Evolutionary conservation across 2,888 invertebrate species (phyloP), one percentile per base, ranked within the genome.

Genomic region (Calameuta idolon): DNA sequence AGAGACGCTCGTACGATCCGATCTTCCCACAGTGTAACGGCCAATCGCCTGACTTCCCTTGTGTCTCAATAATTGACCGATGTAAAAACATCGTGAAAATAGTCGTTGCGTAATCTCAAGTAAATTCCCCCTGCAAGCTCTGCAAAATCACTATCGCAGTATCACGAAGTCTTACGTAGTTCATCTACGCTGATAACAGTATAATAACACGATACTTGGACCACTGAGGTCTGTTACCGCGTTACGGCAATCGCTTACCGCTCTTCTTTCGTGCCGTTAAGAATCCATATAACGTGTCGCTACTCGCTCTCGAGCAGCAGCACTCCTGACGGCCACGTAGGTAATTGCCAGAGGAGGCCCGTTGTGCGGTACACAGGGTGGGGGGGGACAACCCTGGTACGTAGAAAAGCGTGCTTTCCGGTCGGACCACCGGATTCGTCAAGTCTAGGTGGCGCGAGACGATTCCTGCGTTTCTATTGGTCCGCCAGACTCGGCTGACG

Each of bases 371-470:
- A 55, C 23, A 9, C 23, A 9, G 9, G 5, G 23, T 5, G 33
- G 12, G 35, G 12, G 35, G 12, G 35, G 40, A 9, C 2, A 9
- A 55, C 55, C 40, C 69, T 30, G 69, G 71, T 31, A 71, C 71
- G 82, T 83, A 74, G 74, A 34, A 74, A 74, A 74, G 74, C 35
- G 23, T 69, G 74, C 76, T 79, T 79, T 83, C 82, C 78, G 74
- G 80, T 79, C 80, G 78, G 75, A 77, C 79, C 80, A 80, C 82
- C 82, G 85, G 82, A 90, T 89, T 89, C 87, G 89, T 80, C 80
- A 83, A 83, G 83, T 86, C 83, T 85, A 86, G 88, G 90, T 90
- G 90, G 90, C 89, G 90, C 89, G 90, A 90, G 89, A 81, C 81
- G 82, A 79, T 82, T 75, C 82, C 77, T 78, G 87, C 84, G 76